Evolutionary conservation across 1,140 invertebrate genomes (phyloP).

Genomic region (Sinella curviseta): DNA sequence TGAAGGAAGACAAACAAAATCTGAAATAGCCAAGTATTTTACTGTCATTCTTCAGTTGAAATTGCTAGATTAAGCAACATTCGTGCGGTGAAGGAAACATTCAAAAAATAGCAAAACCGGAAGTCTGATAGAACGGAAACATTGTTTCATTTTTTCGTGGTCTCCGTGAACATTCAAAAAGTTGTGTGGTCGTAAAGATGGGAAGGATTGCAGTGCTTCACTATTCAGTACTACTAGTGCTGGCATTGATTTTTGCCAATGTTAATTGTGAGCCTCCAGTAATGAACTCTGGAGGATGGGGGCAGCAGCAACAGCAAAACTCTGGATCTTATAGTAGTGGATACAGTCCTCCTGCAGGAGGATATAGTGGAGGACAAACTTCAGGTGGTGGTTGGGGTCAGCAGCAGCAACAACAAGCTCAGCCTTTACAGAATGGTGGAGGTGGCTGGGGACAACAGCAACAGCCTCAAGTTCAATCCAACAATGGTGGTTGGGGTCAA

Average conservation of each 20-base stretch:
- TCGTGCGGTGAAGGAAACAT: neutral
- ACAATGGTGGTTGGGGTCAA: neutral
- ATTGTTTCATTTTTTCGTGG: neutral
- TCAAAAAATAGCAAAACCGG: neutral
- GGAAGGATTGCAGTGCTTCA: neutral
- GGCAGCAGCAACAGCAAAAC: neutral
- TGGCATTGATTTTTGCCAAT: neutral
- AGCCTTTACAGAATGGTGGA: neutral
- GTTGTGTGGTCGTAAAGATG: neutral
- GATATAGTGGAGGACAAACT: constrained; percentile 10
- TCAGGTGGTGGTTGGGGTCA: neutral
- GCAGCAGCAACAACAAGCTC: neutral
- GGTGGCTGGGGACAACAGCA: neutral
- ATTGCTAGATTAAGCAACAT: neutral
- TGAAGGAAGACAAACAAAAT: neutral
- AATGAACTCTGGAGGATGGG: neutral
- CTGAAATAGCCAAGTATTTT: neutral
- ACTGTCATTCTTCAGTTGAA: neutral
- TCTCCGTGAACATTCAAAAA: neutral
- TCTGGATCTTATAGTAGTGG: neutral
- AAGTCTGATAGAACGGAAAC: neutral
- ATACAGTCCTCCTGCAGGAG: neutral
- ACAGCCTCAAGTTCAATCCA: neutral
- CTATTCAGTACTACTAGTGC: neutral
- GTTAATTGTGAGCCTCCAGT: neutral